A percentile compares a stretch with the other conserved stretches of the same genome.
phyloP scores from a whole-genome alignment of 2,797 vertebrate genomes.

The Acanthopagrus latus region DNA sequence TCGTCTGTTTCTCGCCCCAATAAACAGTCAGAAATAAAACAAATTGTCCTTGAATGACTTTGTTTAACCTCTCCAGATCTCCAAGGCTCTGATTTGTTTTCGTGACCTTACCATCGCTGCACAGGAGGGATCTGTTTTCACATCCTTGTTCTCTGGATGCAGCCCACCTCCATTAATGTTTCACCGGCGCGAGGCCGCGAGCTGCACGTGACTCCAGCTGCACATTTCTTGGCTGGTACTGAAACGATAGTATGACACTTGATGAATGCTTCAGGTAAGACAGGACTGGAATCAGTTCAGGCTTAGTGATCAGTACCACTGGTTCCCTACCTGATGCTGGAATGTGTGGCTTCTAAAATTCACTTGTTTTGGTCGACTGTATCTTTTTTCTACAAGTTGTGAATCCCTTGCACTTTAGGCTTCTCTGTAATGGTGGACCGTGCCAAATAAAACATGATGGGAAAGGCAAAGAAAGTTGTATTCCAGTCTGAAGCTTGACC shows the following conservation, averaged over 20 bases:
- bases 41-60: not conserved
- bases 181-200: constrained; percentile 24
- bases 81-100: constrained; percentile 20
- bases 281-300: not conserved
- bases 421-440: too few species aligned
- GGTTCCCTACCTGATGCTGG: not conserved
- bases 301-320: not conserved
- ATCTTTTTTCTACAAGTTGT: too few species aligned
- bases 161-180: constrained; percentile 34
- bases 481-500: too few species aligned
- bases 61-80: not conserved
- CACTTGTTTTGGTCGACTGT: not conserved
- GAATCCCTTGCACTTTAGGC: too few species aligned
- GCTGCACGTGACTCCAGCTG: constrained; percentile 13
- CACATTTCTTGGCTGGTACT: constrained; percentile 7
- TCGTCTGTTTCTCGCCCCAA: too few species aligned
- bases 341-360: not conserved
- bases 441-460: too few species aligned
- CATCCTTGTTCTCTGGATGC: constrained; percentile 6
- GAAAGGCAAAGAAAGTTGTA: too few species aligned
- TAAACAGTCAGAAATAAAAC: too few species aligned
- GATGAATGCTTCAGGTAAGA: not conserved
- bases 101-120: not conserved
- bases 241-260: not conserved
- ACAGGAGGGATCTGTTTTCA: constrained; percentile 34